Conservation (phyloP, 2,113 vertebrate species). For the Myiopsitta monachus region DNA sequence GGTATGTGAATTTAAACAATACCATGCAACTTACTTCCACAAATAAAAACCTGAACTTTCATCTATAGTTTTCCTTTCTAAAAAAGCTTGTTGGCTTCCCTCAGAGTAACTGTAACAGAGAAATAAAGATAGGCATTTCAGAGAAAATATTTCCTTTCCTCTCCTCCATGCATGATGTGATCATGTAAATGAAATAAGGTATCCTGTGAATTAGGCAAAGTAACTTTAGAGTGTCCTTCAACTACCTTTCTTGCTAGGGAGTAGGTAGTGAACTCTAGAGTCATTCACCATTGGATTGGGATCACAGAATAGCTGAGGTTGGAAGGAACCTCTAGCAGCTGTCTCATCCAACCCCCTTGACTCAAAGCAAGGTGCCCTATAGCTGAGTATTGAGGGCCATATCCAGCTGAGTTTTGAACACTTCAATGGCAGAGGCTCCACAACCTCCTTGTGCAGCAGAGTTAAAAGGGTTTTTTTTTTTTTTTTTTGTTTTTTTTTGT, state of each 20-base stretch:
- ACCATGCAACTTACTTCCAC: not conserved
- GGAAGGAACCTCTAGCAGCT: not conserved
- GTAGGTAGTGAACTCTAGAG: not conserved
- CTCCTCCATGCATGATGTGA: accelerated
- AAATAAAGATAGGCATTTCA: not conserved
- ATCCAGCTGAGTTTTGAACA: not conserved
- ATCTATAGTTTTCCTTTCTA: not conserved
- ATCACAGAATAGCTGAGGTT: not conserved
- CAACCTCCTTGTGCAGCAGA: not conserved
- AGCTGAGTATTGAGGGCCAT: not conserved
- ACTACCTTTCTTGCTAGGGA: not conserved
- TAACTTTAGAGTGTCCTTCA: not conserved
- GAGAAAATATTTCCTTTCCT: not conserved
- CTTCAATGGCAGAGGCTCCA: accelerated
- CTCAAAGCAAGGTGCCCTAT: not conserved
- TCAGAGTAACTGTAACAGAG: not conserved
- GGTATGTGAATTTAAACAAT: not conserved
- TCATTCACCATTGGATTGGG: accelerated
- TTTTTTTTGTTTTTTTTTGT: not conserved
- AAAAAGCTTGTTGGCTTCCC: not conserved
- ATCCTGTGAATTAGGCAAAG: not conserved
- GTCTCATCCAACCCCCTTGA: not conserved
- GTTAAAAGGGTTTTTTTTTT: not conserved
- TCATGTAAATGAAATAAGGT: not conserved
- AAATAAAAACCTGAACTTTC: not conserved